A percentile compares a stretch with the other conserved stretches of the same genome.
Evolutionary conservation across 2,113 vertebrate genomes (phyloP).

Genomic region (Halcyon malimbica): DNA sequence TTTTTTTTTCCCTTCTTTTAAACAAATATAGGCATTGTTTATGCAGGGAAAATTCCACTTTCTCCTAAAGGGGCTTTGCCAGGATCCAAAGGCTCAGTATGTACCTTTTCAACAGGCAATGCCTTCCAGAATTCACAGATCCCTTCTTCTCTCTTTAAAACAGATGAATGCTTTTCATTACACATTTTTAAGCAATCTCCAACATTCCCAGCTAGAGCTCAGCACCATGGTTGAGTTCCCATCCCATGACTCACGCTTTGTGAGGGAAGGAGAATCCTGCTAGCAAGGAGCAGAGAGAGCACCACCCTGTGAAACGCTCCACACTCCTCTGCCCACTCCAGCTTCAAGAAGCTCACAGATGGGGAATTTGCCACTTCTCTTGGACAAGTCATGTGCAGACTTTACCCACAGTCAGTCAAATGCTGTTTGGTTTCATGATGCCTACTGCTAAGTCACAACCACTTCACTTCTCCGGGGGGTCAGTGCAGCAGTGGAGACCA

Average conservation of each 20-base stretch:
- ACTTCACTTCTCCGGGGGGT: neutral
- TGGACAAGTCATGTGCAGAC: neutral
- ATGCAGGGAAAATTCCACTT: constrained; percentile 30
- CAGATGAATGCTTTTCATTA: neutral
- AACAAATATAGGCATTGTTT: constrained; percentile 3
- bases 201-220: neutral
- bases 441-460: neutral
- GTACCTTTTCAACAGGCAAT: neutral
- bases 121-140: neutral
- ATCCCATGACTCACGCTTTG: neutral
- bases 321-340: neutral
- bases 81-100: neutral
- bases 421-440: neutral
- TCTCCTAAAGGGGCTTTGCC: constrained; percentile 13
- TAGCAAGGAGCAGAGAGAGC: neutral
- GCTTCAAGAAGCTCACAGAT: neutral
- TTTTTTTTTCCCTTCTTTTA: neutral
- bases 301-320: neutral
- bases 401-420: neutral
- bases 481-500: neutral
- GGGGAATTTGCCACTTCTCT: neutral
- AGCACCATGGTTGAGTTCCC: accelerated
- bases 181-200: neutral
- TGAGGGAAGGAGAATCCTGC: neutral
- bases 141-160: neutral